These are phyloP conservation scores for Tachina fera DNA, from an alignment of 2,888 invertebrate species.

Conservation along the genomic window DNA sequence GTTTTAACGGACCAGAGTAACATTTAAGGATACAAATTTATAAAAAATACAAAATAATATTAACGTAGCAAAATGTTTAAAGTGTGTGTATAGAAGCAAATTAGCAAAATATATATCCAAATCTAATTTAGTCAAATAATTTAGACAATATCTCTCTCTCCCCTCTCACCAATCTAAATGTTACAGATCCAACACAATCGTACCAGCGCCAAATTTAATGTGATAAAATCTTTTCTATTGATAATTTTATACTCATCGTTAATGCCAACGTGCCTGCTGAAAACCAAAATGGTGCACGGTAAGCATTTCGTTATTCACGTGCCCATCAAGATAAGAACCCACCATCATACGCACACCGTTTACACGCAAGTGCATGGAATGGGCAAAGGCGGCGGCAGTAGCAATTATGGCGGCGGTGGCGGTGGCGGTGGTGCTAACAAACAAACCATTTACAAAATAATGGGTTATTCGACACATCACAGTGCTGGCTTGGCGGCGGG, in stretches of 20 bases:
- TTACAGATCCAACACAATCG: slow-evolving; percentile 55
- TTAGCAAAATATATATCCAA: neutral
- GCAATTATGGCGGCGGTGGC: slow-evolving; percentile 53
- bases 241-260: slow-evolving; percentile 61
- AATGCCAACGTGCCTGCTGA: slow-evolving; percentile 60
- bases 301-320: slow-evolving; percentile 91
- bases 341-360: slow-evolving; percentile 88
- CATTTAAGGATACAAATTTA: slow-evolving; percentile 37
- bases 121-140: slow-evolving; percentile 15
- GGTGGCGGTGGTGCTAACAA: slow-evolving; percentile 76
- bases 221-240: slow-evolving; percentile 61
- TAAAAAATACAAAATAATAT: neutral
- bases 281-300: slow-evolving; percentile 76
- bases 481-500: slow-evolving; percentile 85
- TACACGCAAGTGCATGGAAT: slow-evolving; percentile 89
- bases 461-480: slow-evolving; percentile 82
- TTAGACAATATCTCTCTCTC: neutral
- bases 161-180: slow-evolving; percentile 48
- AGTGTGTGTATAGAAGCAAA: slow-evolving; percentile 47
- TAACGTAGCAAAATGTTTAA: slow-evolving; percentile 49
- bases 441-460: slow-evolving; percentile 78
- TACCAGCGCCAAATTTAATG: slow-evolving; percentile 33
- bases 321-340: slow-evolving; percentile 89
- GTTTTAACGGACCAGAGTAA: slow-evolving; percentile 42
- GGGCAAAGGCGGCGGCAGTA: slow-evolving; percentile 81